Evolutionary conservation across 2,113 vertebrate genomes (phyloP), one percentile per base, ranked within the genome.

Genomic region (Uropsilus gracilis): DNA sequence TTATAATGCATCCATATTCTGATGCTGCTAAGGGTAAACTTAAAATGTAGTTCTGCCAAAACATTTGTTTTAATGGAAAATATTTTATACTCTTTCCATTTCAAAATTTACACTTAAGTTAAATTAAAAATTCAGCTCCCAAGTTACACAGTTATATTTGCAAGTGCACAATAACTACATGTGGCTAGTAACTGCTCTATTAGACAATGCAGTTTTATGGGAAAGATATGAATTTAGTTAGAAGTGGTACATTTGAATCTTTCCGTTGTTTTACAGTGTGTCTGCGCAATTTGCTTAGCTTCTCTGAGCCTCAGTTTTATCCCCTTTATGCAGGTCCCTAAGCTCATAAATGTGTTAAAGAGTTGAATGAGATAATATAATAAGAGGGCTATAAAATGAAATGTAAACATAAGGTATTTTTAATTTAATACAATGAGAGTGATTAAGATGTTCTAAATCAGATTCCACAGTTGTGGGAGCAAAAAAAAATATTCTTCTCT

Each of bases 381-480:
- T 24, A 1, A 73, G 90, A 78, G 13, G 6, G 0, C 30, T 75
- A 3, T 63, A 37, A 78, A 89, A 72, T 59, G 26, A 66, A 89
- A 81, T 85, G 24, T 59, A 92, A 94, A 55, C 26, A 90, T n/a
- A 46, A 75, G 18, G 14, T 55, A 26, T 59, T 88, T 71, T 32
- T 66, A 88, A 88, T 63, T 48, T 30, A 85, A 59, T 71, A 66
- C 59, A 2, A 42, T 76, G 50, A 68, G 8, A 81, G 53, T 90
- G 71, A 92, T 85, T 82, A 78, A 90, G 77, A 42, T 37, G 44
- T 61, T 81, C 69, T 50, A 17, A 84, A 92, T 83, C 48, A 59
- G 72, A 80, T 71, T 69, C 44, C 6, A 37, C 86, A 81, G 80
- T 92, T 94, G 48, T 34, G 24, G 37, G 85, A 64, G 50, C 53